Evolutionary conservation across 2,797 vertebrate genomes (phyloP), one percentile per base, ranked within the genome.

Genomic region (Anguilla obscura): DNA sequence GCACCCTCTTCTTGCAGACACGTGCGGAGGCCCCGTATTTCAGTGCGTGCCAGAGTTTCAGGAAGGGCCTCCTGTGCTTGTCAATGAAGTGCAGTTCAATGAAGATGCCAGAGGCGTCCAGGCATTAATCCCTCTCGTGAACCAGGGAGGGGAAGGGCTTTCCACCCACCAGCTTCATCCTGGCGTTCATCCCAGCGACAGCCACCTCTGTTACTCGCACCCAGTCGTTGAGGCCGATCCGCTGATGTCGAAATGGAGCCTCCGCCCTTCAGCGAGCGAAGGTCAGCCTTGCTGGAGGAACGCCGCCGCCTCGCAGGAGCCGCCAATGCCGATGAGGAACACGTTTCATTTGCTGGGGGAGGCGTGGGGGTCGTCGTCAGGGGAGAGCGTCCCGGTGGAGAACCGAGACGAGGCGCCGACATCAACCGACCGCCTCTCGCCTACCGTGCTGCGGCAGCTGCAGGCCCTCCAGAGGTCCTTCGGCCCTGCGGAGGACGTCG

Each of bases 401-500:
- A 48, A 33, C 50, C 87, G 48, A 18, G 27, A 33, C 4, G 30
- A 40, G 40, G 45, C 16, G 40, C 79, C 21, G 7, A n/a, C 18
- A 0, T 79, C 36, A 7, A 4, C 33, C 74, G 18, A 40, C 3
- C 21, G 1, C 79, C 79, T 82, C 79, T 82, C 79, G 0, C 71
- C 71, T 0, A 40, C 12, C 14, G 12, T 40, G 12, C 79, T 48
- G 45, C 8, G 24, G 40, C 40, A 50, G 9, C 36, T 82, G 79
- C 40, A 82, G 79, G 16, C 21, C 45, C 40, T 50, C 5, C 79
- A 82, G 24, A 2, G n/a, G 40, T 40, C 79, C 10, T 45, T 0
- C 1, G 45, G 79, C 45, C 79, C 18, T 24, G 88, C 87, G 40
- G 96, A 97, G 79, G 97, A 96, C 87, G 96, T 96, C 85, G 96